Percentiles rank a stretch among this genome's conserved stretches.
Conservation (phyloP, 1,140 invertebrate species). For the Drosophila bifasciata region DNA sequence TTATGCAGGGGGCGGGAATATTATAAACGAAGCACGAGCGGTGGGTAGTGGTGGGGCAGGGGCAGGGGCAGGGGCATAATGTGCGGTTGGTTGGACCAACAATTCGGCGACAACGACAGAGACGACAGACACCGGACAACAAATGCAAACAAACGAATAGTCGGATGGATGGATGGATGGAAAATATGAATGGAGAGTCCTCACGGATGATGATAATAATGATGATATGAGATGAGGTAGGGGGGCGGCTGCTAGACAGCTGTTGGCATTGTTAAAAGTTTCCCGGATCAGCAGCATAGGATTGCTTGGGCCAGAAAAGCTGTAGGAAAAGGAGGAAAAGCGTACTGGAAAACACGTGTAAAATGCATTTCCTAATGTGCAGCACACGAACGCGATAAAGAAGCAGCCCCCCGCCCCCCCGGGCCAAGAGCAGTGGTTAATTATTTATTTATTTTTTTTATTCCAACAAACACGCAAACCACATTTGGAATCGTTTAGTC, state of each 20-base stretch:
- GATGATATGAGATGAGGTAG: constrained; percentile 26
- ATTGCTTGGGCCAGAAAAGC: constrained; percentile 48
- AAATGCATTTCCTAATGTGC: constrained; percentile 73
- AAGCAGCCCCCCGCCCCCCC: background rate
- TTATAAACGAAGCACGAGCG: too few species aligned
- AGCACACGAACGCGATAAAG: constrained; percentile 58
- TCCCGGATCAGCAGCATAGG: constrained; percentile 70
- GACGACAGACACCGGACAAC: background rate
- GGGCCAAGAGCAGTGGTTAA: constrained; percentile 51
- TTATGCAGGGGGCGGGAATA: too few species aligned
- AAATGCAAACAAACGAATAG: constrained; percentile 58
- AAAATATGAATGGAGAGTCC: constrained; percentile 19
- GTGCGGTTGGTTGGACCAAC: constrained; percentile 51
- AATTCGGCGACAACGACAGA: constrained; percentile 27
- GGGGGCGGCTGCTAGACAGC: constrained; percentile 38
- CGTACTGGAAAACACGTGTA: constrained; percentile 38
- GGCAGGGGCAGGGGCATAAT: constrained; percentile 62
- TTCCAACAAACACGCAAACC: constrained; percentile 62
- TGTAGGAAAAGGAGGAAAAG: constrained; percentile 8
- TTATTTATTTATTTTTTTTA: constrained; percentile 82
- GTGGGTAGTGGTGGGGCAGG: constrained; percentile 11
- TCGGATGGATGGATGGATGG: constrained; percentile 3
- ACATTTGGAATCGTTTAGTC: constrained; percentile 32
- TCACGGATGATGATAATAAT: constrained; percentile 53
- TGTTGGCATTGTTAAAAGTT: constrained; percentile 77